Evolutionary conservation across 2,888 invertebrate genomes (phyloP).

Genomic region (Limenitis camilla): DNA sequence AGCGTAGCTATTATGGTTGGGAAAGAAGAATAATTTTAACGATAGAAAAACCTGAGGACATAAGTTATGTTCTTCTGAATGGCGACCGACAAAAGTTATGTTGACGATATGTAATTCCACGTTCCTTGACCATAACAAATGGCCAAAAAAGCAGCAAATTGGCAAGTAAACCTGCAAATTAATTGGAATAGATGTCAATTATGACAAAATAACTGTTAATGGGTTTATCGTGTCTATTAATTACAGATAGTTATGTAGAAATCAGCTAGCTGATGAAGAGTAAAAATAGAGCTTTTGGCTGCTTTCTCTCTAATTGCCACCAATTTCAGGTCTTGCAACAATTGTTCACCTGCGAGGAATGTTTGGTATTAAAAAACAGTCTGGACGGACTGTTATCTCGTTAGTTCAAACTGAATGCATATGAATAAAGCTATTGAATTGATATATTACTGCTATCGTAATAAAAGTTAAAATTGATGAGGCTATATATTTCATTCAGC

Average conservation of each 20-base stretch:
- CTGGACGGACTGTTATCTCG: background rate
- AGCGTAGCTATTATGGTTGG: slow-evolving; percentile 24
- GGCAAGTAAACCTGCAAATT: slow-evolving; percentile 51
- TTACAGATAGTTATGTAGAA: no score
- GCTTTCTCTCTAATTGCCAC: no score
- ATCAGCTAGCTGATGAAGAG: no score
- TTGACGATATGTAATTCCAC: slow-evolving; percentile 31
- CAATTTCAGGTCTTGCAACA: no score
- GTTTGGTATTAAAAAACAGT: slow-evolving; percentile 1
- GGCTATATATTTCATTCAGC: no score
- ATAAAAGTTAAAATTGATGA: background rate
- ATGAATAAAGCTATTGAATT: slow-evolving; percentile 23
- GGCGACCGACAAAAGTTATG: slow-evolving; percentile 30
- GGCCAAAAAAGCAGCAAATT: slow-evolving; percentile 55
- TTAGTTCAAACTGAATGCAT: slow-evolving; percentile 17
- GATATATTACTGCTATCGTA: slow-evolving; percentile 11
- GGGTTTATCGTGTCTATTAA: slow-evolving; percentile 40
- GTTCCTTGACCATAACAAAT: slow-evolving; percentile 58
- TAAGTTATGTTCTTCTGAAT: slow-evolving; percentile 33
- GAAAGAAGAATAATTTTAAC: slow-evolving; percentile 28
- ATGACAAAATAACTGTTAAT: slow-evolving; percentile 46
- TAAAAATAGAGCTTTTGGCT: no score
- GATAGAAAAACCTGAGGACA: slow-evolving; percentile 27
- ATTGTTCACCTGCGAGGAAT: slow-evolving; percentile 43
- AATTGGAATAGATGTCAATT: slow-evolving; percentile 50